phyloP scores from a whole-genome alignment of 1,140 invertebrate genomes.

The Drosophila willistoni region DNA sequence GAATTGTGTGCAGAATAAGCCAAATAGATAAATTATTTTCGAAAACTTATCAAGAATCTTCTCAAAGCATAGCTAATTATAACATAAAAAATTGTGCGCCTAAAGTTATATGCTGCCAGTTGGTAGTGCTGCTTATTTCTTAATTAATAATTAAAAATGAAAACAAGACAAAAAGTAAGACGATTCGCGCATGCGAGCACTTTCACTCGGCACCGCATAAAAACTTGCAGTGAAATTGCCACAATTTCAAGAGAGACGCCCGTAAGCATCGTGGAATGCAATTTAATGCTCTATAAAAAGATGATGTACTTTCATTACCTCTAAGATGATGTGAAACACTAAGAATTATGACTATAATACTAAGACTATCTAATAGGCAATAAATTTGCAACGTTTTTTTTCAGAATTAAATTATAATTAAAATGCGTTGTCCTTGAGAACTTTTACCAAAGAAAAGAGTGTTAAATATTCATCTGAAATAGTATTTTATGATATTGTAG shows the following conservation, averaged over 20 bases:
- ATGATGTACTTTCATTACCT: background rate
- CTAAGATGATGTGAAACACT: background rate
- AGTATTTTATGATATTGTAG: slow-evolving; percentile 20
- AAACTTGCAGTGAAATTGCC: slow-evolving; percentile 63
- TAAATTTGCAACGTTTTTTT: no score
- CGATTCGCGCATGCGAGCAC: slow-evolving; percentile 50
- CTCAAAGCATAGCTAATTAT: slow-evolving; percentile 62
- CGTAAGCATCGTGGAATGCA: slow-evolving; percentile 51
- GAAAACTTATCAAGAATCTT: slow-evolving; percentile 19
- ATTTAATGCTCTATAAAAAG: slow-evolving; percentile 15
- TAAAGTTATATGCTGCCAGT: slow-evolving; percentile 53
- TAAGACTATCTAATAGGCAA: no score
- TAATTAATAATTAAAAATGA: slow-evolving; percentile 80
- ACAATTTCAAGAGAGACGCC: slow-evolving; percentile 66
- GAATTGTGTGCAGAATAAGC: slow-evolving; percentile 40
- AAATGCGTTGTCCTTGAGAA: no score
- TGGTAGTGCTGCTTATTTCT: slow-evolving; percentile 70
- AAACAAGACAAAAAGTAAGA: slow-evolving; percentile 77
- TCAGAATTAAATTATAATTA: no score
- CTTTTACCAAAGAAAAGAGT: slow-evolving; percentile 8
- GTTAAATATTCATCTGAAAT: background rate
- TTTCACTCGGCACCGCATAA: slow-evolving; percentile 44
- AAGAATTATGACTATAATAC: background rate
- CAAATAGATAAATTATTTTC: slow-evolving; percentile 4
- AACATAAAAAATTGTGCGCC: slow-evolving; percentile 56